Conservation (phyloP, 2,113 vertebrate species). For the Myiopsitta monachus region DNA sequence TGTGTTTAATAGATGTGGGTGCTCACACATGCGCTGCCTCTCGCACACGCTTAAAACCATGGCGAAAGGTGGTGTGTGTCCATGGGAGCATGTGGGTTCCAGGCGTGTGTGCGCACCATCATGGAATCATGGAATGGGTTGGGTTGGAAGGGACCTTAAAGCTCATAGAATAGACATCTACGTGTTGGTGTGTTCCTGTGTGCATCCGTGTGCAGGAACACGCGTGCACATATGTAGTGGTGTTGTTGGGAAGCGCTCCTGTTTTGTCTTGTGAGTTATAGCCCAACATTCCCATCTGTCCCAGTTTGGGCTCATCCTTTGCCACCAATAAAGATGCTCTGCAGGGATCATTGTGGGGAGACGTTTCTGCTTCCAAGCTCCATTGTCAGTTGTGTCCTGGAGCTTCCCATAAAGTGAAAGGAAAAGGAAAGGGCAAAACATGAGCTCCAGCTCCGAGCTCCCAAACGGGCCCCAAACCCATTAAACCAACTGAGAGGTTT, state of each 20-base stretch:
- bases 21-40: background rate
- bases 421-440: background rate
- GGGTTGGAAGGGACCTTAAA: background rate
- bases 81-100: rapidly evolving
- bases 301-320: rapidly evolving
- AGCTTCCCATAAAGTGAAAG: background rate
- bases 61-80: rapidly evolving
- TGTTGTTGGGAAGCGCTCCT: rapidly evolving
- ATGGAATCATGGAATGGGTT: background rate
- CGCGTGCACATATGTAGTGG: rapidly evolving
- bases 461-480: background rate
- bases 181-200: rapidly evolving
- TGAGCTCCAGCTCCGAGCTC: background rate
- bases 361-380: background rate
- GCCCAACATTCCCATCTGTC: background rate
- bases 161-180: rapidly evolving
- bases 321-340: background rate
- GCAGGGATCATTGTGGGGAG: background rate
- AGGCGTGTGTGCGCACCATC: rapidly evolving
- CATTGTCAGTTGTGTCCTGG: background rate
- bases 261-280: background rate
- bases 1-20: rapidly evolving
- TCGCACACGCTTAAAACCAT: rapidly evolving
- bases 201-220: rapidly evolving
- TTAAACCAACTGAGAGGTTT: background rate